Evolutionary conservation across 2,888 invertebrate species (phyloP).

Genomic region (Ophraella communa): DNA sequence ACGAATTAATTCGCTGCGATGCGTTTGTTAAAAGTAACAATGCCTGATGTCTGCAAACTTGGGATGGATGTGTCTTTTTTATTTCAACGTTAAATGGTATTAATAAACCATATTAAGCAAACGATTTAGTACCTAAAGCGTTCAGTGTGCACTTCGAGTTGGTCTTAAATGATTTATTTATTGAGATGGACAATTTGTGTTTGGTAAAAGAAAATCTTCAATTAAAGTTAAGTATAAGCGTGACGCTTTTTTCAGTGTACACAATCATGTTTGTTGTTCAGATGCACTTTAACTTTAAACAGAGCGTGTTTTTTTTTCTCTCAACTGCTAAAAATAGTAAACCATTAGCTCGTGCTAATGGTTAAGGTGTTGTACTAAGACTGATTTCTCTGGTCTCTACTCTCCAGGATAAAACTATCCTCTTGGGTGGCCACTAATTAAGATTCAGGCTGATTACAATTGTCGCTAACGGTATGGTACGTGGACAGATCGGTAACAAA

Average conservation of each 20-base stretch:
- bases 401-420: slow-evolving; percentile 56
- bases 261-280: slow-evolving; percentile 19
- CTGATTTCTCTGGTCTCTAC: slow-evolving; percentile 54
- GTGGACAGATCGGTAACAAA: slow-evolving; percentile 56
- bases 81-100: background rate
- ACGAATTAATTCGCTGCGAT: no score
- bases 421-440: slow-evolving; percentile 63
- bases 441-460: slow-evolving; percentile 63
- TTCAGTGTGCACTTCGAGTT: background rate
- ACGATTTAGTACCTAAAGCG: background rate
- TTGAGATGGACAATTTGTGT: background rate
- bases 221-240: slow-evolving; percentile 2
- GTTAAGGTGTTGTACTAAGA: slow-evolving; percentile 57
- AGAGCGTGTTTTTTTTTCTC: slow-evolving; percentile 36
- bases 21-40: background rate
- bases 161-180: background rate
- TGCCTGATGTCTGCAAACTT: background rate
- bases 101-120: background rate
- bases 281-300: slow-evolving; percentile 28
- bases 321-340: slow-evolving; percentile 55
- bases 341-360: slow-evolving; percentile 61
- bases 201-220: background rate
- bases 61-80: background rate
- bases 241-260: slow-evolving; percentile 21
- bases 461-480: slow-evolving; percentile 62